These are phyloP conservation scores for Chironomus tepperi DNA, from an alignment of 1,140 invertebrate genomes.

Conservation along the genomic window DNA sequence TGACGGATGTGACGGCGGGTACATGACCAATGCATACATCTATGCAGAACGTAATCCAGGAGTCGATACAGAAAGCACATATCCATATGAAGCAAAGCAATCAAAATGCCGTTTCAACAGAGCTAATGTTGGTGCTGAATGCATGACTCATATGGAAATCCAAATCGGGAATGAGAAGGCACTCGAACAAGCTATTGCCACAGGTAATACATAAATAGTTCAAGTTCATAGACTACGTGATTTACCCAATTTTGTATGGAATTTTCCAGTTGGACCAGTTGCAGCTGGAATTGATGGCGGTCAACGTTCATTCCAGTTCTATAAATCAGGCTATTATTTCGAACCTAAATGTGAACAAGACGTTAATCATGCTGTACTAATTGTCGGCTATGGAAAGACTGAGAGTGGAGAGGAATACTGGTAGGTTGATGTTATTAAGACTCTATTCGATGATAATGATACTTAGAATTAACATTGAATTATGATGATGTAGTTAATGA, in stretches of 20 bases:
- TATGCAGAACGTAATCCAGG: slow-evolving; percentile 48
- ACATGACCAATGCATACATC: slow-evolving; percentile 48
- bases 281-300: slow-evolving; percentile 88
- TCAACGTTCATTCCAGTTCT: slow-evolving; percentile 51
- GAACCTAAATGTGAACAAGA: slow-evolving; percentile 53
- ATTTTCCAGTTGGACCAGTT: slow-evolving; percentile 57
- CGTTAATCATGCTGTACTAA: slow-evolving; percentile 38
- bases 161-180: slow-evolving; percentile 61
- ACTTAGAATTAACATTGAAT: too few relatives aligned
- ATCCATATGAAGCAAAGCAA: slow-evolving; percentile 70
- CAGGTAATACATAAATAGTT: slow-evolving; percentile 30
- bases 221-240: neutral
- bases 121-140: neutral
- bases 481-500: too few relatives aligned
- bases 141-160: slow-evolving; percentile 33
- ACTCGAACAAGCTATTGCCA: slow-evolving; percentile 68
- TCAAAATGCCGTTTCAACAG: slow-evolving; percentile 45
- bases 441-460: neutral
- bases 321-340: slow-evolving; percentile 47
- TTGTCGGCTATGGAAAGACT: slow-evolving; percentile 49
- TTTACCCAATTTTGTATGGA: neutral
- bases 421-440: neutral
- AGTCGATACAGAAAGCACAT: slow-evolving; percentile 81
- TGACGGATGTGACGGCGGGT: slow-evolving; percentile 53
- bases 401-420: neutral